phyloP scores from a whole-genome alignment of 2,113 vertebrate genomes.

The Poicephalus gulielmi region DNA sequence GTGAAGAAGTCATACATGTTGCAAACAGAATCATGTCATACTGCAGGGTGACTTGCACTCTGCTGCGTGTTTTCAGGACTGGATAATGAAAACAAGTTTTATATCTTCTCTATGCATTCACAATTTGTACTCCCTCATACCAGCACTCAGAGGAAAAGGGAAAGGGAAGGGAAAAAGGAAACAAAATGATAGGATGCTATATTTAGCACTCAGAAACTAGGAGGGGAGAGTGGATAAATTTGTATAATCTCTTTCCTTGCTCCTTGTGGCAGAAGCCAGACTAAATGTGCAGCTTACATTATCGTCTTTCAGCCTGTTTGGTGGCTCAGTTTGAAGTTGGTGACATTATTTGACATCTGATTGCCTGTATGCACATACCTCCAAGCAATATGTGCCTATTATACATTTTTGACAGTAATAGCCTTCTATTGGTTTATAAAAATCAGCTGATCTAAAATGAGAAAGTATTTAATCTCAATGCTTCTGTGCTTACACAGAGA shows the following conservation, averaged over 20 bases:
- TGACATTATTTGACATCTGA: not conserved
- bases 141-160: fast-evolving
- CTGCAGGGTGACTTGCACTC: not conserved
- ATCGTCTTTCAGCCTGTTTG: not conserved
- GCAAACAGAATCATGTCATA: fast-evolving
- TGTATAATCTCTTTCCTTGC: not conserved
- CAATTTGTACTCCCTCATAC: not conserved
- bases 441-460: not conserved
- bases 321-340: not conserved
- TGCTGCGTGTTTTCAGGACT: not conserved
- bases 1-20: not conserved
- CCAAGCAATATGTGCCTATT: not conserved
- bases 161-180: fast-evolving
- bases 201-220: not conserved
- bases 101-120: not conserved
- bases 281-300: not conserved
- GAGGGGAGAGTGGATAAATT: not conserved
- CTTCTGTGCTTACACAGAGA: not conserved
- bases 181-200: fast-evolving
- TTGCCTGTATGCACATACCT: not conserved
- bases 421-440: not conserved
- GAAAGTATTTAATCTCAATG: not conserved
- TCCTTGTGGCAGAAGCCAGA: not conserved
- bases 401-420: not conserved
- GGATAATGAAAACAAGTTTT: too few species aligned